These are phyloP conservation scores for Sciaenops ocellatus DNA, from an alignment of 2,797 vertebrate species.

Conservation along the genomic window DNA sequence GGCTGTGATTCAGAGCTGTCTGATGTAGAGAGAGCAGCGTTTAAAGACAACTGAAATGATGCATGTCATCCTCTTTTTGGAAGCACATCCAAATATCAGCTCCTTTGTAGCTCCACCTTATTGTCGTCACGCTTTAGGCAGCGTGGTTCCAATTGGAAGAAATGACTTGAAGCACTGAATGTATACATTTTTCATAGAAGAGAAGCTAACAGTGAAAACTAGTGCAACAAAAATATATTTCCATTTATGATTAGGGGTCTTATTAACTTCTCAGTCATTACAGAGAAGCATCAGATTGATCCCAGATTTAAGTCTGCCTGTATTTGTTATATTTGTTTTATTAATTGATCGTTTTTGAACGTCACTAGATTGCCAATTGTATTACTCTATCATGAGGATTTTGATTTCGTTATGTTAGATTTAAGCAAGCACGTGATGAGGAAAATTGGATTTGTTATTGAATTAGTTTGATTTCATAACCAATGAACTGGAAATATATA, in stretches of 20 bases:
- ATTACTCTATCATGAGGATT: no score
- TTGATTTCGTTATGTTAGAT: no score
- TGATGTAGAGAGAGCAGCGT: neutral
- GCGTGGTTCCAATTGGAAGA: neutral
- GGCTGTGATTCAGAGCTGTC: slow-evolving; percentile 60
- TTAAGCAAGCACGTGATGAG: neutral
- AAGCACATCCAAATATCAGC: neutral
- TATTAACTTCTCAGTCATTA: neutral
- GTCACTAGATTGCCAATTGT: no score
- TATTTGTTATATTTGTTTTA: no score
- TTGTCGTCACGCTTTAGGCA: neutral
- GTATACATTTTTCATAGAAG: neutral
- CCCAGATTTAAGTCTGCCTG: no score
- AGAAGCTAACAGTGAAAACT: neutral
- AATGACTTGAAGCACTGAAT: slow-evolving; percentile 5
- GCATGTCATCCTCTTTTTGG: neutral
- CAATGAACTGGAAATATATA: neutral
- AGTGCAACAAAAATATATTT: neutral
- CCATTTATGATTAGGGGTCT: neutral
- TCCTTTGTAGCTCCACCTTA: neutral
- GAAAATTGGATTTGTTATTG: neutral
- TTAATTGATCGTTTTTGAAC: no score
- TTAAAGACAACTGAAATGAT: neutral
- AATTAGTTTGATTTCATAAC: neutral
- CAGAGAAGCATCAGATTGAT: neutral